Evolutionary conservation across 35 echinoderm and acorn worm genomes (phyloP), one percentile per base, ranked within the genome.

Genomic region (Amphiura filiformis): DNA sequence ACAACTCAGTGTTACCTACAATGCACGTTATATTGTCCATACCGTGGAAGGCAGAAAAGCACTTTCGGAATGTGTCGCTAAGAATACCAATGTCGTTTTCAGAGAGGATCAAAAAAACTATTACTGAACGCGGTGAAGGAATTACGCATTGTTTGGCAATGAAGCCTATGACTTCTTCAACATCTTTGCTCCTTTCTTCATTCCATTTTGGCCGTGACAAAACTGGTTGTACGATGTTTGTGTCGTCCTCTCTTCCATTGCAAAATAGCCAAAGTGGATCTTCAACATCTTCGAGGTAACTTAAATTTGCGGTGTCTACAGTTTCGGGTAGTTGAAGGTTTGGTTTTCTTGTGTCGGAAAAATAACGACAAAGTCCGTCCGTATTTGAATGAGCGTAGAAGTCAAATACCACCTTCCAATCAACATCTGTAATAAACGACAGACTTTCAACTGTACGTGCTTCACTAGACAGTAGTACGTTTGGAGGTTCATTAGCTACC

Each of bases 11-110:
- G 57, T 81, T 75, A 65, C 90, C 87, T 39, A 75, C 81, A 76
- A 93, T 93, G 38, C 75, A 64, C 2, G 82, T 79, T 34, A 93
- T 81, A 35, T 70, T 80, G 37, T 81, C 32, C 34, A 93, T 28
- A 26, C 84, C 77, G 33, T 79, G 64, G 15, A 93, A 93, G 1
- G 81, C 76, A 26, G 87, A 80, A 32, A 78, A 93, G 57, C 89
- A 81, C 35, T 93, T 88, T 28, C 87, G 37, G 77, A 93, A 93
- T 61, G 82, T 84, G 23, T 93, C 82, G 77, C 84, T 85, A 56
- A 89, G 36, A 20, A 93, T 83, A 31, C 65, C 82, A 9, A 93
- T 86, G 33, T 92, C 84, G 40, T 79, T 61, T n/a, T 80, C 35
- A 11, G 82, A 86, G 3, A 93, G 76, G 1, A 93, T 41, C 11